Evolutionary conservation across 1,140 invertebrate species (phyloP), one percentile per base, ranked within the genome.

Genomic region (Panagrolaimus sp.): DNA sequence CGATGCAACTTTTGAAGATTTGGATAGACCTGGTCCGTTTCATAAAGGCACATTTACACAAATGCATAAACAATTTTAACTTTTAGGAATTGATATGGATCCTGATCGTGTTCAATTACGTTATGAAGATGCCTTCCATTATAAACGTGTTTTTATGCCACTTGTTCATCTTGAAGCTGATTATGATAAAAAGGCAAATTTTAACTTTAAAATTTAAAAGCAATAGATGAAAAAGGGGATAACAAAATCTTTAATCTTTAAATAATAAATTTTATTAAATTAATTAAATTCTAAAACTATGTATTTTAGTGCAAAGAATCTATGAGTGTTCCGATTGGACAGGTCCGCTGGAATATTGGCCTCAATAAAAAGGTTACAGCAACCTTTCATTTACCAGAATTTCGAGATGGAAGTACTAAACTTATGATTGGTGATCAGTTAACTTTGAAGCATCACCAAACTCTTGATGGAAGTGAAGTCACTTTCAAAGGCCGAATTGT

Each of bases 361-460:
- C 86, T 99, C 0, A 98, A 98, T 83, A 98, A 98, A 84, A 97
- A 98, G 78, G 92, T 91, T 0, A 95, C 95, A 67, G 95, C 96
- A 0, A 95, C 94, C 84, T 98, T 99, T 78, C 92, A 92, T 75
- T 85, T 98, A n/a, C 92, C 94, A 0, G 96, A 96, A 84, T 95
- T 93, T 10, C 93, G 97, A 81, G 92, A 93, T 75, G 89, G 88
- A 12, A 58, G 44, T 17, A 55, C 52, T 52, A 28, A 24, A 44
- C 84, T 98, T n/a, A 98, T 98, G 95, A 94, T 96, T 81, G 96
- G 96, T 21, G 96, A 99, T 87, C 96, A 99, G 84, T 84, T 99
- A 24, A 88, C 92, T 71, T 85, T 99, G 43, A 89, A 93, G 72
- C 98, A 98, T 82, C 88, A 95, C 6, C 75, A 81, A 52, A 82